Evolutionary conservation across 1,140 invertebrate genomes (phyloP).

Genomic region (Thrips palmi): DNA sequence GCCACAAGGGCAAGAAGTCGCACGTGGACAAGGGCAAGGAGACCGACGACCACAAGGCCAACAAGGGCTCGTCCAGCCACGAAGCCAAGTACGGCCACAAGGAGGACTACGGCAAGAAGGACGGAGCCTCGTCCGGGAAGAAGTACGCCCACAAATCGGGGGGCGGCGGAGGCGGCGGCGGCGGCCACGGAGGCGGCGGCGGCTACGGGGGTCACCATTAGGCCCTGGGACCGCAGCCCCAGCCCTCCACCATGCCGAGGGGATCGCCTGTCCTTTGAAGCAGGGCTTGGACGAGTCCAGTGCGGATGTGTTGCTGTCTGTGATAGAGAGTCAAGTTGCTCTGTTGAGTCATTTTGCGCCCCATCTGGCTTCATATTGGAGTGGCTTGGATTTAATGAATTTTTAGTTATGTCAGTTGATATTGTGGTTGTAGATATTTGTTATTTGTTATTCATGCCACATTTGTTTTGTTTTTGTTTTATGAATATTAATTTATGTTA

Average conservation of each 20-base stretch:
- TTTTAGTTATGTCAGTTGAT: no score
- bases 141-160: constrained; percentile 23
- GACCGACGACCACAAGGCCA: constrained; percentile 23
- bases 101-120: constrained; percentile 23
- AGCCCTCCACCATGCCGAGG: neutral
- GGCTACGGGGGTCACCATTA: constrained; percentile 3
- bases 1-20: constrained; percentile 24
- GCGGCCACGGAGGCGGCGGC: constrained; percentile 17
- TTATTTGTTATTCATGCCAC: no score
- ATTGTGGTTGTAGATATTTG: no score
- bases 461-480: no score
- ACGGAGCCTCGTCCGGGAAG: constrained; percentile 20
- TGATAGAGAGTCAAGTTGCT: no score
- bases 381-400: no score
- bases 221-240: neutral
- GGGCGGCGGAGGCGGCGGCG: constrained; percentile 16
- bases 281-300: no score
- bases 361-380: no score
- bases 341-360: no score
- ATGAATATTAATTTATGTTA: no score
- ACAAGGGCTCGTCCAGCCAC: constrained; percentile 23
- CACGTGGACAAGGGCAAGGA: constrained; percentile 26
- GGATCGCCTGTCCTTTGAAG: neutral
- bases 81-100: constrained; percentile 23
- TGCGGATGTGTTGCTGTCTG: no score